Percentiles rank a stretch among this genome's conserved stretches.
These are phyloP conservation scores for Myotis myotis DNA, from an alignment of 2,797 vertebrate species.

Conservation along the genomic window DNA sequence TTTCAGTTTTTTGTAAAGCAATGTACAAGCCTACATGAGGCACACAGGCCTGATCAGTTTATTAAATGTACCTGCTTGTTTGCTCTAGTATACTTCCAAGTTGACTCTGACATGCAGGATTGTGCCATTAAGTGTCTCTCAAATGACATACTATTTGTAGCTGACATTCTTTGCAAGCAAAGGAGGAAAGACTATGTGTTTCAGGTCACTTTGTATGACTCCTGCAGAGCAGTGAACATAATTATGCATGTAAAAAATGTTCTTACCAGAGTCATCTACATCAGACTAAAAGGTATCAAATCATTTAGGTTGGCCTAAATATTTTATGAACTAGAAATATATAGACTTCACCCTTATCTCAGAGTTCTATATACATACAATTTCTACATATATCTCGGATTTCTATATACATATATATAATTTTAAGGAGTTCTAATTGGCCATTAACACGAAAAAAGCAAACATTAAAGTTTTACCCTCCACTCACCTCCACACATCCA, in stretches of 20 bases:
- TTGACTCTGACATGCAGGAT: background rate
- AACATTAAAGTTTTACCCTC: background rate
- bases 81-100: background rate
- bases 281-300: background rate
- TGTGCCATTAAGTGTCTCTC: background rate
- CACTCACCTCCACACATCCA: background rate
- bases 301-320: slow-evolving; percentile 11
- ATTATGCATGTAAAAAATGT: background rate
- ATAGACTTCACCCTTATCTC: background rate
- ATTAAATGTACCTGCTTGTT: background rate
- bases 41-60: background rate
- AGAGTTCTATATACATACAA: background rate
- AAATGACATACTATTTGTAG: background rate
- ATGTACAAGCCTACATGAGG: background rate
- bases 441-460: background rate
- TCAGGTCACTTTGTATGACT: background rate
- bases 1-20: slow-evolving; percentile 10
- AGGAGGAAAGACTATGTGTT: background rate
- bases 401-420: background rate
- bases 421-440: background rate
- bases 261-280: background rate
- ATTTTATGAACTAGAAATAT: slow-evolving; percentile 11
- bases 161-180: background rate
- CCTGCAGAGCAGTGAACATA: background rate
- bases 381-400: background rate